Evolutionary conservation across 2,797 vertebrate species (phyloP).

Genomic region (Sebastes jordani): DNA sequence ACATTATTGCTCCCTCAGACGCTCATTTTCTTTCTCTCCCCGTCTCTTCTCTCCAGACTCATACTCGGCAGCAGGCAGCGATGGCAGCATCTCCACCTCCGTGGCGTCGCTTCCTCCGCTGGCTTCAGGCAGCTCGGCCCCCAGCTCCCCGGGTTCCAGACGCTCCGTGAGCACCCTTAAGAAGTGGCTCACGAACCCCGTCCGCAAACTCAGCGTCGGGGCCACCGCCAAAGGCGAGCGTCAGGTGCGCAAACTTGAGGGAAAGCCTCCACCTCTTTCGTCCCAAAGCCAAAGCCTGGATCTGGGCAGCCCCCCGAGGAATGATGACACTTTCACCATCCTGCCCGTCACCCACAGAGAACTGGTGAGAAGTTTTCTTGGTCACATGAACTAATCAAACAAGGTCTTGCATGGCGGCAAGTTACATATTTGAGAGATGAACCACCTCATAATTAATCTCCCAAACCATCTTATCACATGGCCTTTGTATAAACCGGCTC

Average conservation of each 20-base stretch:
- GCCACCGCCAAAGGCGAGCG: slow-evolving; percentile 81
- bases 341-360: slow-evolving; percentile 78
- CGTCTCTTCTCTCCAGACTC: slow-evolving; percentile 80
- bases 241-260: slow-evolving; percentile 80
- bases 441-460: slow-evolving; percentile 48
- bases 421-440: not conserved
- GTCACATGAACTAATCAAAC: slow-evolving; percentile 14
- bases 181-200: slow-evolving; percentile 92
- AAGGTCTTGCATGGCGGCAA: not conserved
- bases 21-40: not conserved
- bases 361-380: slow-evolving; percentile 73
- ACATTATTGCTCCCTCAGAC: no score
- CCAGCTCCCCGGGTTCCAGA: slow-evolving; percentile 87
- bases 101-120: slow-evolving; percentile 88
- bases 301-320: slow-evolving; percentile 66
- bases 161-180: slow-evolving; percentile 90
- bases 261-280: slow-evolving; percentile 70
- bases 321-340: slow-evolving; percentile 71
- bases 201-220: slow-evolving; percentile 87
- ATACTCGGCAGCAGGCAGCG: slow-evolving; percentile 91
- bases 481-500: slow-evolving; percentile 22
- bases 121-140: slow-evolving; percentile 88
- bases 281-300: slow-evolving; percentile 76
- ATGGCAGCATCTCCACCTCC: slow-evolving; percentile 91
- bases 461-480: not conserved